Evolutionary conservation across 2,797 vertebrate species (phyloP).

Genomic region (Siniperca obscura): DNA sequence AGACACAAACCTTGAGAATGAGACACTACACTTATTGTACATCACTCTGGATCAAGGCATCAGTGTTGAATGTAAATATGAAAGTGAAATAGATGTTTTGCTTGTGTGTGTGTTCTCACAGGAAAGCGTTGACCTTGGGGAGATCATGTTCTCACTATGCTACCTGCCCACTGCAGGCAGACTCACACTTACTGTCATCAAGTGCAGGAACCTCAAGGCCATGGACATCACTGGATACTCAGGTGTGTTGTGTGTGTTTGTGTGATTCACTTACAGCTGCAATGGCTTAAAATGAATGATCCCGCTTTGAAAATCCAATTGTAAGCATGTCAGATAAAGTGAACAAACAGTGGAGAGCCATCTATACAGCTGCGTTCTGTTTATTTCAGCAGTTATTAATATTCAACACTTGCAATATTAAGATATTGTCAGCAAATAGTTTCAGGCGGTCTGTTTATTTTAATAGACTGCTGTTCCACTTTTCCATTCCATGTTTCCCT

Average conservation of each 20-base stretch:
- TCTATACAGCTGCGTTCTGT: conserved; percentile 33
- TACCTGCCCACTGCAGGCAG: conserved; percentile 98
- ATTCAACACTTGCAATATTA: conserved; percentile 60
- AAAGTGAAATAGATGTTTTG: conserved; percentile 23
- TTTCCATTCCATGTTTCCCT: conserved; percentile 28
- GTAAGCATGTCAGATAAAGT: conserved; percentile 45
- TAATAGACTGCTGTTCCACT: conserved; percentile 43
- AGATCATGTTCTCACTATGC: conserved; percentile 99
- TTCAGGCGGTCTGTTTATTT: conserved; percentile 47
- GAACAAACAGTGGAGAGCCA: conserved; percentile 22
- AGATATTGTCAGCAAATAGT: conserved; percentile 68
- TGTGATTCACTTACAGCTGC: conserved; percentile 31
- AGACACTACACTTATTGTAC: background rate
- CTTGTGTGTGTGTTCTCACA: conserved; percentile 68
- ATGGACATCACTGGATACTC: conserved; percentile 99
- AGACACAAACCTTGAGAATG: conserved; percentile 12
- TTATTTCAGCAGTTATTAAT: conserved; percentile 67
- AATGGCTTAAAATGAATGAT: conserved; percentile 23
- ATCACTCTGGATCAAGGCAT: conserved; percentile 18
- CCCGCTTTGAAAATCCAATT: conserved; percentile 30
- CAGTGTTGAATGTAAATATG: conserved; percentile 25
- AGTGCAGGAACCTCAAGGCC: conserved; percentile 98
- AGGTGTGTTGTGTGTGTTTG: conserved; percentile 80
- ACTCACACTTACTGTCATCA: conserved; percentile 98
- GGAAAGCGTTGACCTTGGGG: conserved; percentile 98